These are phyloP conservation scores for Montipora foliosa DNA, from an alignment of 64 coral and sea anemone species.

Conservation along the genomic window DNA sequence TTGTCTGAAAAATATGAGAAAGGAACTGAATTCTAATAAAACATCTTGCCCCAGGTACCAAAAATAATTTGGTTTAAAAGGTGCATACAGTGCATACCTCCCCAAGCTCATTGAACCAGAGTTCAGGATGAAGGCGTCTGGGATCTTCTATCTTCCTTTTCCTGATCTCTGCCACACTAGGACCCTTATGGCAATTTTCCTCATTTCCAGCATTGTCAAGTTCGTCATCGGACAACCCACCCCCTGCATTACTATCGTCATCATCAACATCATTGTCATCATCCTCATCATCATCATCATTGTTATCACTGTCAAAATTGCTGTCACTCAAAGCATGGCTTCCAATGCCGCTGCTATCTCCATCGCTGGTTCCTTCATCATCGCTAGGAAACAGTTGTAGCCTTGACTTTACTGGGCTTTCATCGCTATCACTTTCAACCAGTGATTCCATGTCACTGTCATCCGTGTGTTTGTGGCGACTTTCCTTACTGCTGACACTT, in stretches of 20 bases:
- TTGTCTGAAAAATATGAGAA: conserved; percentile 49
- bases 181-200: conserved; percentile 37
- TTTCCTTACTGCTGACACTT: conserved; percentile 17
- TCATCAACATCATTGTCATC: conserved; percentile 45
- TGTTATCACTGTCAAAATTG: conserved; percentile 22
- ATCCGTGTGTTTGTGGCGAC: neutral
- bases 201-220: conserved; percentile 29
- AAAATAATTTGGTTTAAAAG: no score
- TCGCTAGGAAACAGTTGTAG: conserved; percentile 14
- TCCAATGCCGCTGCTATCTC: neutral
- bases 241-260: conserved; percentile 54
- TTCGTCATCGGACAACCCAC: conserved; percentile 70
- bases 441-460: neutral
- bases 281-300: conserved; percentile 44
- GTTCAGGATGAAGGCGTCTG: conserved; percentile 83
- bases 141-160: conserved; percentile 78
- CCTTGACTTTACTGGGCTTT: neutral
- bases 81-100: conserved; percentile 54
- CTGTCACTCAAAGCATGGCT: conserved; percentile 10
- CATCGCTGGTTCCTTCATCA: conserved; percentile 31
- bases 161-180: conserved; percentile 42
- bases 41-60: no score
- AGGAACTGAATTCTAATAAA: no score
- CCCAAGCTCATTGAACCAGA: conserved; percentile 96
- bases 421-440: neutral